Evolutionary conservation across 2,113 vertebrate species (phyloP).

Genomic region (Paraplagusia blochii): DNA sequence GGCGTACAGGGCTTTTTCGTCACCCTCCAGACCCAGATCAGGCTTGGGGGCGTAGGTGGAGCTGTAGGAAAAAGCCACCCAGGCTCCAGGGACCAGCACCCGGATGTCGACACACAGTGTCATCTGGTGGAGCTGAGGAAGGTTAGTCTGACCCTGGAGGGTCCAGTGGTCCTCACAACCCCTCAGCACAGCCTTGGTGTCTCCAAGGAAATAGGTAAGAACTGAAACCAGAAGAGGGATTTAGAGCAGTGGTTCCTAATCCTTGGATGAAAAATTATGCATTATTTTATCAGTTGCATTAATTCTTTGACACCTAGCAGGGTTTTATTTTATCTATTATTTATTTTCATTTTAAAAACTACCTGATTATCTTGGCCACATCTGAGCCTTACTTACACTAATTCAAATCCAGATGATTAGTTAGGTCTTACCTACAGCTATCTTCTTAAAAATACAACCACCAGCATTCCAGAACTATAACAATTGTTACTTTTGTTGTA

Average conservation of each 20-base stretch:
- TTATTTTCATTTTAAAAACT: too few species aligned
- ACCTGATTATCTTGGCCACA: too few species aligned
- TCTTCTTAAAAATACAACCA: too few species aligned
- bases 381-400: too few species aligned
- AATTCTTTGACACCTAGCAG: too few species aligned
- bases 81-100: conserved; percentile 58
- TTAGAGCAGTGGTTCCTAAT: neutral
- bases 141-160: conserved; percentile 39
- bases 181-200: conserved; percentile 68
- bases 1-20: conserved; percentile 56
- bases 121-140: conserved; percentile 61
- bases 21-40: conserved; percentile 71
- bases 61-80: conserved; percentile 76
- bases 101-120: conserved; percentile 72
- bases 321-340: too few species aligned
- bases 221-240: conserved; percentile 10
- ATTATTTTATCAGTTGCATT: too few species aligned
- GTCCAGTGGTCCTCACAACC: conserved; percentile 74
- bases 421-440: too few species aligned
- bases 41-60: conserved; percentile 36
- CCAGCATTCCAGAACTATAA: too few species aligned
- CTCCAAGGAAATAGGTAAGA: conserved; percentile 60
- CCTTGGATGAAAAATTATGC: too few species aligned
- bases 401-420: too few species aligned
- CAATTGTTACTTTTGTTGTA: too few species aligned